Conservation (phyloP, 1,140 invertebrate species). For the Drosophila tristis region DNA sequence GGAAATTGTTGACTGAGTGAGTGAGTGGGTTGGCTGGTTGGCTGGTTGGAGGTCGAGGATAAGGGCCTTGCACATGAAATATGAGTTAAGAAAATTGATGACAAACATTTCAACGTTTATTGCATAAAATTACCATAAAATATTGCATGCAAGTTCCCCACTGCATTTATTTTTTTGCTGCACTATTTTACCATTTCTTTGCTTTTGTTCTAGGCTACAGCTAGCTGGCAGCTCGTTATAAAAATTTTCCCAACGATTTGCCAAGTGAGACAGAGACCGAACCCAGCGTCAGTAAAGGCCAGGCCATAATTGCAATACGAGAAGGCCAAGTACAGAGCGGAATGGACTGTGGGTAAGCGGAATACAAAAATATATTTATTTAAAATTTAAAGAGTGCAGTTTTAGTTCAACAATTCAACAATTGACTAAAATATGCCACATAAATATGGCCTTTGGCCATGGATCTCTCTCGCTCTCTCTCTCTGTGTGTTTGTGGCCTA, state of each 20-base stretch:
- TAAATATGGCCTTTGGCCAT: background rate
- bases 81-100: conserved; percentile 82
- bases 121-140: conserved; percentile 83
- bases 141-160: conserved; percentile 67
- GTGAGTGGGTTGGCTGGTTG: background rate
- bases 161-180: conserved; percentile 7
- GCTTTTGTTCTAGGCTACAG: too few species aligned
- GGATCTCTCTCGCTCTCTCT: too few species aligned
- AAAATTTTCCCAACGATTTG: conserved; percentile 31
- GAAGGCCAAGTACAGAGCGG: too few species aligned
- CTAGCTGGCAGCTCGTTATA: conserved; percentile 53
- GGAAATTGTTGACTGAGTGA: conserved; percentile 22
- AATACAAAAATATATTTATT: too few species aligned
- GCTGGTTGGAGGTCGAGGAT: conserved; percentile 2
- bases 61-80: conserved; percentile 65
- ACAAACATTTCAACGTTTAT: conserved; percentile 82
- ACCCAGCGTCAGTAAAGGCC: conserved; percentile 2
- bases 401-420: conserved; percentile 7
- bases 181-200: background rate
- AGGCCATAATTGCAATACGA: conserved; percentile 27
- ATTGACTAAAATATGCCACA: conserved; percentile 5
- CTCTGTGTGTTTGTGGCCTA: background rate
- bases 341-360: too few species aligned
- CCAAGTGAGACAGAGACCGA: conserved; percentile 4
- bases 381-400: too few species aligned